These are phyloP conservation scores for Tapera naevia DNA, from an alignment of 2,797 vertebrate species.

Conservation along the genomic window DNA sequence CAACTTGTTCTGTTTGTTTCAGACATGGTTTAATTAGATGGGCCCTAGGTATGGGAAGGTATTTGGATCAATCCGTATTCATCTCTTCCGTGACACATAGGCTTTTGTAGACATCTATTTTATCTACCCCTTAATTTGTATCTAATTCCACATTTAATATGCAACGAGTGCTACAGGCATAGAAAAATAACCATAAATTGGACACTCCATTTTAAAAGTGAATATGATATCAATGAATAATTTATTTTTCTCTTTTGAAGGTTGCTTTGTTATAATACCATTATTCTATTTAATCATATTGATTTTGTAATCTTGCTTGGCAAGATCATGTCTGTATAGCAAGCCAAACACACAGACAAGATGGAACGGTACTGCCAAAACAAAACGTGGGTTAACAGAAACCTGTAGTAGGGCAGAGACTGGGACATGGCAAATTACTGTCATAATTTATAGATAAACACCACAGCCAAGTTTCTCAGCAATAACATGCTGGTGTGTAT, in stretches of 20 bases:
- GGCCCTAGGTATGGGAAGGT: not conserved
- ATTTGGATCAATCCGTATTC: not conserved
- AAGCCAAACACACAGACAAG: not conserved
- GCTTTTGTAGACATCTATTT: not conserved
- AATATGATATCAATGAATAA: not conserved
- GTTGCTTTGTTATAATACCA: not conserved
- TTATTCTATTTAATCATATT: not conserved
- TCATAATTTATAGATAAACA: not conserved
- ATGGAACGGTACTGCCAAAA: not conserved
- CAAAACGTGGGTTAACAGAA: not conserved
- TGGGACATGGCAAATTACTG: not conserved
- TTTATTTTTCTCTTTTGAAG: not conserved
- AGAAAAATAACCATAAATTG: not conserved
- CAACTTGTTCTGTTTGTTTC: not conserved
- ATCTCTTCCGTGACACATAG: not conserved
- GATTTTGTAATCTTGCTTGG: slow-evolving; percentile 21
- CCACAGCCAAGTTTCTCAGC: not conserved
- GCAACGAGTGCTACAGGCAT: not conserved
- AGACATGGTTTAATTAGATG: not conserved
- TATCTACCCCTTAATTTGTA: not conserved
- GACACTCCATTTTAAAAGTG: not conserved
- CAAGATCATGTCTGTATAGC: not conserved
- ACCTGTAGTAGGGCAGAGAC: not conserved
- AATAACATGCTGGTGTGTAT: not conserved
- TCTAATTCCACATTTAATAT: not conserved